These are phyloP conservation scores for Psilanteris sp. DNA, from an alignment of 1,140 invertebrate species.

Conservation along the genomic window DNA sequence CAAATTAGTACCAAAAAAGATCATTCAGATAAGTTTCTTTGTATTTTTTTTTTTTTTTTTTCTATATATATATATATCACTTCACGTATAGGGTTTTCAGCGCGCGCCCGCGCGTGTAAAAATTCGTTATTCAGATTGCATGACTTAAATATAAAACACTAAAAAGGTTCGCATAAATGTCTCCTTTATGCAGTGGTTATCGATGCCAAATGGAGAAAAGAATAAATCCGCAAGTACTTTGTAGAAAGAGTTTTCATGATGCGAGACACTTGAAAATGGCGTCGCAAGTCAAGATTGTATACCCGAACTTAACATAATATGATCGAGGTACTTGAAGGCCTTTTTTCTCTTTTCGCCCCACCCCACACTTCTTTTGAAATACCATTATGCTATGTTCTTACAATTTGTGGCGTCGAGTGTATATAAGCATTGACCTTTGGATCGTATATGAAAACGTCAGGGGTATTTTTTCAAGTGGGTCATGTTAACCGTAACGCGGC, in stretches of 20 bases:
- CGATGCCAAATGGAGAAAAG: constrained; percentile 67
- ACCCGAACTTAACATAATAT: constrained; percentile 69
- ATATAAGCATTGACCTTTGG: constrained; percentile 72
- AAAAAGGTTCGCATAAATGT: constrained; percentile 66
- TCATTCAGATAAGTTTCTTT: too few relatives aligned
- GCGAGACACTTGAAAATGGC: constrained; percentile 69
- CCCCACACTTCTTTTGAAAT: constrained; percentile 53
- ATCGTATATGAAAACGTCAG: constrained; percentile 69
- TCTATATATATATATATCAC: too few relatives aligned
- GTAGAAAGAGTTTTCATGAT: constrained; percentile 61
- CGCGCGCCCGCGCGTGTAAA: background rate
- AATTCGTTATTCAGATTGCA: background rate
- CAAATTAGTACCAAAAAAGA: too few relatives aligned
- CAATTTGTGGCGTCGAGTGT: constrained; percentile 72
- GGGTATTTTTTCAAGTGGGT: constrained; percentile 68
- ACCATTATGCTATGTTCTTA: constrained; percentile 71
- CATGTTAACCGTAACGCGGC: constrained; percentile 54
- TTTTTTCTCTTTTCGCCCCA: constrained; percentile 60
- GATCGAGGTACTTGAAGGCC: constrained; percentile 66
- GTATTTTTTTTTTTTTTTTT: too few relatives aligned
- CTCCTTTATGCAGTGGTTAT: constrained; percentile 68
- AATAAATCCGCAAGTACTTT: constrained; percentile 38
- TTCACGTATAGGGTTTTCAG: too few relatives aligned
- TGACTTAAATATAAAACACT: constrained; percentile 42
- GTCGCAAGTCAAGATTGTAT: constrained; percentile 71